Percentiles rank a stretch among this genome's conserved stretches.
Conservation (phyloP, 1,140 invertebrate genomes). For the Neelides sp. region DNA sequence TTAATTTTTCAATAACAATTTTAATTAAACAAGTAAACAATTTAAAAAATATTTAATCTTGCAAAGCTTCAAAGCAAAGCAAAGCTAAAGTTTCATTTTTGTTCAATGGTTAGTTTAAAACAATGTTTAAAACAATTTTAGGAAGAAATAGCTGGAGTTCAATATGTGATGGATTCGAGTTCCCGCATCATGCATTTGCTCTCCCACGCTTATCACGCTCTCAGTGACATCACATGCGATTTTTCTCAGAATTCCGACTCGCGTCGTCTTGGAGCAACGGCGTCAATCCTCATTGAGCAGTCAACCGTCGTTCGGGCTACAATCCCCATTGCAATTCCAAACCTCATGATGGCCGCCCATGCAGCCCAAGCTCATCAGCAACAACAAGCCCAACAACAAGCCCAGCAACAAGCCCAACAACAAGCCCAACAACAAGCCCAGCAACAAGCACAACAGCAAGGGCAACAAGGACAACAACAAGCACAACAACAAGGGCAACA, state of each 20-base stretch:
- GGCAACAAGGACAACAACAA: conserved; percentile 31
- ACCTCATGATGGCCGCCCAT: conserved; percentile 10
- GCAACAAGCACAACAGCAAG: neutral
- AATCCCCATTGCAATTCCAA: conserved; percentile 42
- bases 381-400: conserved; percentile 8
- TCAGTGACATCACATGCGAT: conserved; percentile 72
- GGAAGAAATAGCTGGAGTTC: conserved; percentile 36
- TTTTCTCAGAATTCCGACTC: conserved; percentile 49
- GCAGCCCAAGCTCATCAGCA: conserved; percentile 30
- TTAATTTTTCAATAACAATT: conserved; percentile 10
- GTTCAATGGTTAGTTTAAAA: conserved; percentile 4
- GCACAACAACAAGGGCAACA: conserved; percentile 16
- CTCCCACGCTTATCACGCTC: conserved; percentile 70
- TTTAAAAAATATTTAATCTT: too few species aligned
- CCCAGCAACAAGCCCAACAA: neutral
- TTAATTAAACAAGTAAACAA: neutral
- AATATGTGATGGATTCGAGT: conserved; percentile 54
- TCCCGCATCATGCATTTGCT: conserved; percentile 68
- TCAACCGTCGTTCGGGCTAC: conserved; percentile 47
- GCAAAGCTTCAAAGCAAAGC: neutral
- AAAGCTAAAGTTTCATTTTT: neutral
- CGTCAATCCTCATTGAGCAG: conserved; percentile 57
- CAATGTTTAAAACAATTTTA: conserved; percentile 7
- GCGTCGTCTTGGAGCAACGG: conserved; percentile 51
- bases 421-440: conserved; percentile 17